Evolutionary conservation across 1,140 invertebrate genomes (phyloP).

Genomic region (Ceratoteleas bidentatus): DNA sequence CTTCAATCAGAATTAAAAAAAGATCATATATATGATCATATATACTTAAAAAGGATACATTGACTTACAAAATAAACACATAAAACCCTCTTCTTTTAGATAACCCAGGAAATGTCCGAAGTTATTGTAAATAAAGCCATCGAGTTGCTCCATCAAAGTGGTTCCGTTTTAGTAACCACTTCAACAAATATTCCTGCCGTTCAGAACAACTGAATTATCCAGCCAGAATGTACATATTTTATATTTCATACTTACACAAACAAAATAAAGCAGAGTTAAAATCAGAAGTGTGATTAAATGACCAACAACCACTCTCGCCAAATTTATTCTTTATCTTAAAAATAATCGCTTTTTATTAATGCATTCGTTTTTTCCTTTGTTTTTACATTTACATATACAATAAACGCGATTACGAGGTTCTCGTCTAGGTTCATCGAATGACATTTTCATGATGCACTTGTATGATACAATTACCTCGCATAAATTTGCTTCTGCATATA

Average conservation of each 20-base stretch:
- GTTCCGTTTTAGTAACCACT: conserved; percentile 50
- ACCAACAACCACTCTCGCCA: neutral
- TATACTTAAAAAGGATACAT: too few species aligned
- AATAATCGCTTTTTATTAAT: conserved; percentile 81
- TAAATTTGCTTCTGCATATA: conserved; percentile 35
- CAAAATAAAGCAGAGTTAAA: neutral
- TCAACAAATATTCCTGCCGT: conserved; percentile 13
- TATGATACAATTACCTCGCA: conserved; percentile 38
- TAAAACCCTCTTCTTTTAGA: conserved; percentile 81
- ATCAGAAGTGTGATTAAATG: neutral
- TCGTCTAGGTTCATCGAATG: conserved; percentile 69
- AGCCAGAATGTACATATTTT: neutral
- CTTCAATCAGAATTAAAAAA: too few species aligned
- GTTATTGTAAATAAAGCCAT: conserved; percentile 90
- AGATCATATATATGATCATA: too few species aligned
- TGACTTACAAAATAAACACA: neutral
- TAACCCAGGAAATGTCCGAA: conserved; percentile 88
- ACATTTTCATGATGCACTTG: conserved; percentile 54
- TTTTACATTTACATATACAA: conserved; percentile 79
- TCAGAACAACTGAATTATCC: conserved; percentile 22
- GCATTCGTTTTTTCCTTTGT: conserved; percentile 65
- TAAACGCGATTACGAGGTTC: conserved; percentile 70
- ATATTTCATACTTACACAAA: neutral
- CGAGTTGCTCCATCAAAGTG: conserved; percentile 83
- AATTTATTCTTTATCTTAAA: conserved; percentile 73